A percentile compares a stretch with the other conserved stretches of the same genome.
These are phyloP conservation scores for Schizopygopsis pylzovi DNA, from an alignment of 2,797 vertebrate species.

Conservation along the genomic window DNA sequence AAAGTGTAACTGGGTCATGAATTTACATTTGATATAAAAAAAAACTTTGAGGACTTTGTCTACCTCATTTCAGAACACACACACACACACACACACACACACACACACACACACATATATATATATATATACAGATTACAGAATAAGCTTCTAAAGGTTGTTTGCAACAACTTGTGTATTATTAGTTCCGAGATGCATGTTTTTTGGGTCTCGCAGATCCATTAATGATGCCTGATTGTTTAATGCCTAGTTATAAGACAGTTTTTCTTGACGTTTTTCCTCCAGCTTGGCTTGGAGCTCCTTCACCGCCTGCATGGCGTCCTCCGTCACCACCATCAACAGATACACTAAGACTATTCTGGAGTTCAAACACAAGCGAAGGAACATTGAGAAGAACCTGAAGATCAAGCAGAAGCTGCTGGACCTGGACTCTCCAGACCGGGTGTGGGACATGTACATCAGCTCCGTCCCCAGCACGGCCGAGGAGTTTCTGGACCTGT, in stretches of 20 bases:
- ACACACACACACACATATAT: too few relatives aligned
- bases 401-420: constrained; percentile 85
- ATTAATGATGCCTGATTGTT: neutral
- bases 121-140: too few relatives aligned
- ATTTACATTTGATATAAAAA: too few relatives aligned
- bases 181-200: neutral
- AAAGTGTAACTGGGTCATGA: too few relatives aligned
- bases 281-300: constrained; percentile 90
- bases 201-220: neutral
- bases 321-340: constrained; percentile 88
- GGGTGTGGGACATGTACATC: constrained; percentile 89
- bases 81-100: too few relatives aligned
- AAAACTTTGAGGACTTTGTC: too few relatives aligned
- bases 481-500: constrained; percentile 82
- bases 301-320: constrained; percentile 91
- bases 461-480: constrained; percentile 82
- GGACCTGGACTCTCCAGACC: constrained; percentile 81
- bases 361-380: constrained; percentile 90
- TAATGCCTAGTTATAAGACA: neutral
- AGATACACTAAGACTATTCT: constrained; percentile 88
- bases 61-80: too few relatives aligned
- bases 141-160: too few relatives aligned
- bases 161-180: too few relatives aligned
- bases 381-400: constrained; percentile 87
- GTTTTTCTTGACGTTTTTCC: neutral